Percentiles rank a stretch among this genome's conserved stretches.
phyloP scores from a whole-genome alignment of 2,888 invertebrate genomes.

The Tuta absoluta region DNA sequence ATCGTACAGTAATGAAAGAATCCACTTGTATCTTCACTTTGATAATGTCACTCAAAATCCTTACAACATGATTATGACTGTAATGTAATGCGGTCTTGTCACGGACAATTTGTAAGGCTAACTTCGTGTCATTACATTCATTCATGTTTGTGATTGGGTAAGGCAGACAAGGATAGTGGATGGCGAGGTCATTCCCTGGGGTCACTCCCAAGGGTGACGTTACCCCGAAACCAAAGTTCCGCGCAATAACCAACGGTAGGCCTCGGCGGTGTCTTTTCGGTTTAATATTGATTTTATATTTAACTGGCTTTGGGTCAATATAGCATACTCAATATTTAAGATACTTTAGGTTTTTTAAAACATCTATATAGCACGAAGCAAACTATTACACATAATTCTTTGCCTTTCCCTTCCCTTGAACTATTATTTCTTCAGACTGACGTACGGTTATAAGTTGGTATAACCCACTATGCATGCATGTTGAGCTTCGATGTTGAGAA shows the following conservation, averaged over 20 bases:
- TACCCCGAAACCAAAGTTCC: constrained; percentile 70
- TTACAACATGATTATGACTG: constrained; percentile 52
- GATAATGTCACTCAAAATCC: constrained; percentile 51
- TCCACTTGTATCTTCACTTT: constrained; percentile 30
- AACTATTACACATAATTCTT: background rate
- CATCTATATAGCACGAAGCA: background rate
- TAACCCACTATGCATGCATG: constrained; percentile 4
- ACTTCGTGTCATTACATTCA: constrained; percentile 56
- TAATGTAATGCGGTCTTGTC: constrained; percentile 67
- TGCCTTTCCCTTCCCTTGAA: background rate
- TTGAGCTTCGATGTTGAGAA: background rate
- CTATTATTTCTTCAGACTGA: background rate
- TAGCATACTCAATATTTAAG: background rate
- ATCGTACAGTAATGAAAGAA: background rate
- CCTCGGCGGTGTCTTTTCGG: constrained; percentile 69
- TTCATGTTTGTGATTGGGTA: constrained; percentile 51
- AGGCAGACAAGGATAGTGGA: constrained; percentile 59
- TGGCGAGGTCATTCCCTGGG: constrained; percentile 57
- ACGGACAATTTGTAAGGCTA: constrained; percentile 63
- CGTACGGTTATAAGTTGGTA: background rate
- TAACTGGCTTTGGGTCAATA: constrained; percentile 45
- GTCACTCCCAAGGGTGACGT: constrained; percentile 68
- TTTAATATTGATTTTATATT: constrained; percentile 63
- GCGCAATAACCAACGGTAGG: constrained; percentile 68
- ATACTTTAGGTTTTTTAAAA: background rate